phyloP scores from a whole-genome alignment of 2,113 vertebrate genomes.

The Halcyon malimbica region DNA sequence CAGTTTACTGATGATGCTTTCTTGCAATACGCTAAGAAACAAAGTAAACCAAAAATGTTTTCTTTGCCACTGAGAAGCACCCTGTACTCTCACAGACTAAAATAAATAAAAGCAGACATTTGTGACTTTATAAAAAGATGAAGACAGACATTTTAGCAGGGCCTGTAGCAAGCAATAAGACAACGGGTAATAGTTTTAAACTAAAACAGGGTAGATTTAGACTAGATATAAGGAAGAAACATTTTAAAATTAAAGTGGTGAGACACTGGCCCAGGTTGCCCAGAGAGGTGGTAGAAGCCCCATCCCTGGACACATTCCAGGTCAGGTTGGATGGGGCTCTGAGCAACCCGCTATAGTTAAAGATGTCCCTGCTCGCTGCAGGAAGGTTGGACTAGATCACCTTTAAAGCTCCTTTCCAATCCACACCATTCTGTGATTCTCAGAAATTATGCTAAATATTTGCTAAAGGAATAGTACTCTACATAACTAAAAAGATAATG shows the following conservation, averaged over 20 bases:
- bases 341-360: not conserved
- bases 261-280: not conserved
- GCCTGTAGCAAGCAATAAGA: not conserved
- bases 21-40: not conserved
- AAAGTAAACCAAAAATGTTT: not conserved
- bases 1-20: not conserved
- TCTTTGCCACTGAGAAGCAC: not conserved
- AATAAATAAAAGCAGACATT: not conserved
- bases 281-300: not conserved
- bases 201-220: not conserved
- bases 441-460: not conserved
- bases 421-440: not conserved
- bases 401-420: not conserved
- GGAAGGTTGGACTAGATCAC: not conserved
- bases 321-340: fast-evolving
- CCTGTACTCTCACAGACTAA: not conserved
- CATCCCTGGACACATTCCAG: not conserved
- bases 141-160: not conserved
- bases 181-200: not conserved
- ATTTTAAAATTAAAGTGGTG: not conserved
- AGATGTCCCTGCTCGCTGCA: not conserved
- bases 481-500: not conserved
- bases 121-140: not conserved
- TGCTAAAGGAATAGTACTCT: not conserved
- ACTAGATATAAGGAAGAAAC: not conserved